Percentiles rank a stretch among this genome's conserved stretches.
Evolutionary conservation across 2,113 vertebrate genomes (phyloP).

Genomic region (Potamarius usumacintae): DNA sequence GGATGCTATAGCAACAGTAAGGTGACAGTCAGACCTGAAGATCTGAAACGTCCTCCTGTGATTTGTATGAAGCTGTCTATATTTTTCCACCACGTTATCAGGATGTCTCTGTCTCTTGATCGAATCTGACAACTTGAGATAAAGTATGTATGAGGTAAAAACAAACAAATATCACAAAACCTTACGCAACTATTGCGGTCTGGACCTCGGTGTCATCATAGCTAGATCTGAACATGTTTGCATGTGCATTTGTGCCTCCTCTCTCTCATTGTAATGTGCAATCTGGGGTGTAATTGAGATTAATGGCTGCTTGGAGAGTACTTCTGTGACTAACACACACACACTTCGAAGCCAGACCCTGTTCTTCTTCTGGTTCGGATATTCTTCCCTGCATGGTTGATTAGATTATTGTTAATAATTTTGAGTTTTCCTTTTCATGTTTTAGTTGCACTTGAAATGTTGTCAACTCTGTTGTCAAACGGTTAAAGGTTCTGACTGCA

Average conservation of each 20-base stretch:
- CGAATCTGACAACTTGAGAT: background rate
- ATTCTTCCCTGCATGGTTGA: background rate
- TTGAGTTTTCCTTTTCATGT: too few relatives aligned
- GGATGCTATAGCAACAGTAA: background rate
- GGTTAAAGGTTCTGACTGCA: too few relatives aligned
- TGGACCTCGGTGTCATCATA: background rate
- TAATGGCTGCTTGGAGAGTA: background rate
- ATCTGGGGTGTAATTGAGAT: slow-evolving; percentile 1
- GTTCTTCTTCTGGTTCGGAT: background rate
- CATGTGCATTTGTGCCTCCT: background rate
- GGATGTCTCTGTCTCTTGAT: background rate
- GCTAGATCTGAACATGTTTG: background rate
- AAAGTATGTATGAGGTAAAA: background rate
- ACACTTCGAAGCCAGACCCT: background rate
- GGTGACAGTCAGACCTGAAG: background rate
- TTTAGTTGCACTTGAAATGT: too few relatives aligned
- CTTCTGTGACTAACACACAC: background rate
- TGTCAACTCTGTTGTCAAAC: too few relatives aligned
- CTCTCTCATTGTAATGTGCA: background rate
- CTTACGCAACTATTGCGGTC: too few relatives aligned
- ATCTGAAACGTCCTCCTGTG: background rate
- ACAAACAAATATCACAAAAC: too few relatives aligned
- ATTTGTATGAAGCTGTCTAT: background rate
- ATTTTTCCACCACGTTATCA: too few relatives aligned
- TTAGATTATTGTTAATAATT: too few relatives aligned